Base-by-base conservation (phyloP, 2,113 vertebrate species). In the Steatornis caripensis region DNA sequence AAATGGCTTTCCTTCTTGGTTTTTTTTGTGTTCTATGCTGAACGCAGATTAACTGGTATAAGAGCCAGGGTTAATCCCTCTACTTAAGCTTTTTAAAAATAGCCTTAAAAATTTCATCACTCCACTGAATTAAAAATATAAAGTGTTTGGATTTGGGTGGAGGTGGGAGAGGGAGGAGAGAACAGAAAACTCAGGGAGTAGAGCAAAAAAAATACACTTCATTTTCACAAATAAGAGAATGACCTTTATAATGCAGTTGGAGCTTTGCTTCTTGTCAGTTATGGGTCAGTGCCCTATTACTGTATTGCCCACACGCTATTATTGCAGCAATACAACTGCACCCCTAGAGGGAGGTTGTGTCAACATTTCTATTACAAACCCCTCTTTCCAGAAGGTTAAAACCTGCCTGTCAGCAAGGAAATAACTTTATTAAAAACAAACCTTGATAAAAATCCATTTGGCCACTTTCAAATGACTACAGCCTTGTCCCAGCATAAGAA, bases 251-350 rank as follows among this genome's bases (percentile, higher is more conserved):
- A 94, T 89, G 87, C 87, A 88, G 83, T 68, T 55, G 94, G 83
- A 96, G 91, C 92, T 83, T 96, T 97, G 96, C 84, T 96, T 97
- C 96, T 93, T 94, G 96, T 98, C 98, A 97, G 97, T 92, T 95
- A 71, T 83, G 84, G 89, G 90, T 91, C 95, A 93, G 53, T 92
- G 95, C 95, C 88, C 89, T 76, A 86, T 93, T 97, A 83, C 96
- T 94, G 81, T 74, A 94, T 78, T 91, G 95, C 86, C 88, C 87
- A 12, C 43, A 77, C 55, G 82, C 85, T 97, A 51, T 49, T 91
- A 95, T 76, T 91, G 92, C 91, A 97, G 97, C 90, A 86, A 89
- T 95, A 89, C 96, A 96, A 89, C 82, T 46, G 85, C 93, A 97
- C 96, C 95, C 95, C 95, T 74, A 84, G 95, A 97, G 91, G 93